These are phyloP conservation scores for Keiferia lycopersicella DNA, from an alignment of 2,888 invertebrate species.

Conservation along the genomic window DNA sequence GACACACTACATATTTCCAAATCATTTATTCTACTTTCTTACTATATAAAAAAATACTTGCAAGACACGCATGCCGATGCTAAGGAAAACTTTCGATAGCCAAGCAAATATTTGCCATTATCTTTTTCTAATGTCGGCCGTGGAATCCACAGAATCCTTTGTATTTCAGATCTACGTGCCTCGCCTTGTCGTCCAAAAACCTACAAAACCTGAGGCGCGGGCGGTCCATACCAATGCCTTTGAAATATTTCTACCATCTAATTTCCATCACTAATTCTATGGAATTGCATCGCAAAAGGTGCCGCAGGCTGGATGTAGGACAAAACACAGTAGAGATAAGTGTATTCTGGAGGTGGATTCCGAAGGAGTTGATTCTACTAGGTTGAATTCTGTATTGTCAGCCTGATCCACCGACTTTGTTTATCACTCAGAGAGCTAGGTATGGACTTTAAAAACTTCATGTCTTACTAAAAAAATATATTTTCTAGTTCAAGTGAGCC, in stretches of 20 bases:
- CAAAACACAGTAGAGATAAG: conserved; percentile 63
- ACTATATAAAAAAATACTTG: no score
- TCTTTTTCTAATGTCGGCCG: neutral
- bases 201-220: conserved; percentile 15
- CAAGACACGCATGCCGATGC: no score
- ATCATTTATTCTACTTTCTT: no score
- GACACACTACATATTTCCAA: no score
- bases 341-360: conserved; percentile 37
- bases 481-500: no score
- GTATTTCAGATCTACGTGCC: neutral
- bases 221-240: conserved; percentile 21
- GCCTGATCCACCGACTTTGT: no score
- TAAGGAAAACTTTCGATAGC: neutral
- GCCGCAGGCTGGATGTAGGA: conserved; percentile 62
- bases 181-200: conserved; percentile 7
- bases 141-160: neutral
- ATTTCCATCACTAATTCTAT: conserved; percentile 46
- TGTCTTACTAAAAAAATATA: no score
- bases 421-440: no score
- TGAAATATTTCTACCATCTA: conserved; percentile 11
- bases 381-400: neutral
- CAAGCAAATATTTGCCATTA: neutral
- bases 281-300: conserved; percentile 63
- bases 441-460: no score
- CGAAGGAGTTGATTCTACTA: conserved; percentile 13